Base-by-base conservation (phyloP, 2,797 vertebrate genomes). In the Sphenopsis melanotis region DNA sequence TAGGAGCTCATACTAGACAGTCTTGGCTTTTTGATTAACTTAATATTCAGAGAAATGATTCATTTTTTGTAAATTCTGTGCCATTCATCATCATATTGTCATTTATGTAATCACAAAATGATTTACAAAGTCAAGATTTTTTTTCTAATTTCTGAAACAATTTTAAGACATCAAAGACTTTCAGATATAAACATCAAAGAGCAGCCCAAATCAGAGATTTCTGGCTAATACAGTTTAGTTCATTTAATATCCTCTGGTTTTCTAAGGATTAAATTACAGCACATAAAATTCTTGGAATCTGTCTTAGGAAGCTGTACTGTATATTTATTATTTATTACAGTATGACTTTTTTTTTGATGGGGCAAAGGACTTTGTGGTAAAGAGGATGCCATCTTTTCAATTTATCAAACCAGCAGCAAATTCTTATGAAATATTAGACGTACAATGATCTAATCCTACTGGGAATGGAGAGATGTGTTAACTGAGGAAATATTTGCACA, bases 231-330 rank as follows among this genome's bases (percentile, higher is more conserved):
- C 97, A 98, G 97, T 98, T 98, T 96, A 97, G 97, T 98, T 98
- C 97, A 98, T 97, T 98, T 98, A 98, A 98, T 98, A 98, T 98
- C 97, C 98, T 98, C 95, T 97, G 95, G 97, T 98, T 98, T 98
- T 97, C 92, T 96, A 95, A 94, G 96, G 97, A 98, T 98, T 98
- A 98, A 97, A 97, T 98, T 98, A 96, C 97, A 97, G 96, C 95
- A 97, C 97, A 98, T 98, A 98, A 97, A 98, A 98, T 98, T 98
- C 97, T 97, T 98, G 97, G 98, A 98, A 98, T 98, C 95, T 97
- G 93, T 89, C 91, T 97, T 94, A 97, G 96, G 96, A 98, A 98
- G 92, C 71, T 92, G 77, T 79, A 92, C 87, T 92, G 76, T 94
- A 93, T 97, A 97, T 96, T 94, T 96, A 95, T 98, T 97, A 97